phyloP scores from a whole-genome alignment of 2,797 vertebrate genomes.

The Gobionotothen gibberifrons region DNA sequence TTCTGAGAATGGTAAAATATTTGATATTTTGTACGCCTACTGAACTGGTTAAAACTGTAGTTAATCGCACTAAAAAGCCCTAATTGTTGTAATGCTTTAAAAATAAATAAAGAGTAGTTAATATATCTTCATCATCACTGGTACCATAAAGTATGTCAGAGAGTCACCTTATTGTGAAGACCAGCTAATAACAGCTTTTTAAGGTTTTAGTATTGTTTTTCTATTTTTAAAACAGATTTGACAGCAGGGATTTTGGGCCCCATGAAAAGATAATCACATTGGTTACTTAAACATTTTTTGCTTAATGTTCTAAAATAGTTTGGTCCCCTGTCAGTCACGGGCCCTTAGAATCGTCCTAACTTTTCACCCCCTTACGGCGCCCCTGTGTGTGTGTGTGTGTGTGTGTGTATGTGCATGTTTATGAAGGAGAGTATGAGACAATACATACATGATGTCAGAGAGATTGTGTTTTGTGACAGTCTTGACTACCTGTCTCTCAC shows the following conservation, averaged over 20 bases:
- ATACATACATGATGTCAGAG: conserved; percentile 29
- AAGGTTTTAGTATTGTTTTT: neutral
- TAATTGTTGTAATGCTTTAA: neutral
- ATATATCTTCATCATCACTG: neutral
- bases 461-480: conserved; percentile 55
- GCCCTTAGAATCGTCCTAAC: too few relatives aligned
- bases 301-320: too few relatives aligned
- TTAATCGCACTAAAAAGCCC: neutral
- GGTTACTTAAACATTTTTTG: too few relatives aligned
- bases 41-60: neutral
- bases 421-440: conserved; percentile 17
- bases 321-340: too few relatives aligned
- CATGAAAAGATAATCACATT: too few relatives aligned
- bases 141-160: neutral
- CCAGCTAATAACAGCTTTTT: neutral
- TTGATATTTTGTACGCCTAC: accelerated
- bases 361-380: too few relatives aligned
- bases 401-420: conserved; percentile 20
- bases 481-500: conserved; percentile 52
- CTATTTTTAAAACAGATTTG: neutral
- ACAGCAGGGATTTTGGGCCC: too few relatives aligned
- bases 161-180: neutral
- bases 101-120: too few relatives aligned
- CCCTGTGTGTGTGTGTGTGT: neutral
- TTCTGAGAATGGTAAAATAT: neutral